Conservation (phyloP, 1,140 invertebrate genomes). For the Asbolus verrucosus region DNA sequence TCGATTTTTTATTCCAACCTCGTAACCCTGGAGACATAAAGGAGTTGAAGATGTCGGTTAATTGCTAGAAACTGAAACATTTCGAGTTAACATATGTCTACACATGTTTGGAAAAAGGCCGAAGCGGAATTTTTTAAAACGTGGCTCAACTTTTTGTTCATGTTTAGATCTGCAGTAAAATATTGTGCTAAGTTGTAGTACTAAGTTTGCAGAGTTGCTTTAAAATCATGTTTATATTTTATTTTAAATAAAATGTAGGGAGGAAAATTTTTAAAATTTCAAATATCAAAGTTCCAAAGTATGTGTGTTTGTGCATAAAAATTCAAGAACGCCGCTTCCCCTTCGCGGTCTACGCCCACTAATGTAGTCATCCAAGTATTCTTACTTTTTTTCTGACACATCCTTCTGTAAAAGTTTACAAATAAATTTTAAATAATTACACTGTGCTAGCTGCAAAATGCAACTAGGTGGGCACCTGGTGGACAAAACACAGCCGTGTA, state of each 20-base stretch:
- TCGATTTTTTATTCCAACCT: no score
- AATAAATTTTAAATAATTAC: no score
- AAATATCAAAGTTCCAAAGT: neutral
- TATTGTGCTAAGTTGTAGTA: neutral
- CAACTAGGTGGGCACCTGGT: no score
- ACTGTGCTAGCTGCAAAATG: no score
- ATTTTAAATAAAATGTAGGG: conserved; percentile 1
- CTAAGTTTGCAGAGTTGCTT: conserved; percentile 8
- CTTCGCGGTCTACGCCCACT: no score
- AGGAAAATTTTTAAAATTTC: neutral
- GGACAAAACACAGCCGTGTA: no score
- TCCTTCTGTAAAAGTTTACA: no score
- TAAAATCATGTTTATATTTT: conserved; percentile 18
- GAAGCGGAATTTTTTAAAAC: conserved; percentile 21
- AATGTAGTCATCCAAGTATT: no score
- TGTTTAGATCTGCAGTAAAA: conserved; percentile 8
- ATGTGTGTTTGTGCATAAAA: no score
- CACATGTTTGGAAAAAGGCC: neutral
- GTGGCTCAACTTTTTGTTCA: conserved; percentile 9
- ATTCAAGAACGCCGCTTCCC: no score
- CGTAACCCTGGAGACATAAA: no score
- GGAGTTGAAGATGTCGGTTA: neutral
- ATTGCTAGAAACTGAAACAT: conserved; percentile 5
- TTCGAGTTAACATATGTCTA: conserved; percentile 13
- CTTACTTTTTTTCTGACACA: no score